Evolutionary conservation across 1,140 invertebrate genomes (phyloP).

Genomic region (Dryas iulia): DNA sequence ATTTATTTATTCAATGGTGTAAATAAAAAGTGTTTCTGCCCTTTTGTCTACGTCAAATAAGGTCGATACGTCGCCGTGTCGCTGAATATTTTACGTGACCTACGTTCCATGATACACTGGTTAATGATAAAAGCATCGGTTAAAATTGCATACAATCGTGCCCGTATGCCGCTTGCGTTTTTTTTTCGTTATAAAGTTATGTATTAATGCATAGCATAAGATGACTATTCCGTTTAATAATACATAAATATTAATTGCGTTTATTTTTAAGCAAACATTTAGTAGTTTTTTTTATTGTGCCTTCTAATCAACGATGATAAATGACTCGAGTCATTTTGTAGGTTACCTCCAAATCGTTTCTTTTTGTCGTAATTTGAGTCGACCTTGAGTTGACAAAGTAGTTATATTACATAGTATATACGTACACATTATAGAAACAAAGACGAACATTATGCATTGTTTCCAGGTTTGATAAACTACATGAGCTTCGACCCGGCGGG

Average conservation of each 20-base stretch:
- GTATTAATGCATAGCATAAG: neutral
- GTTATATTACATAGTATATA: neutral
- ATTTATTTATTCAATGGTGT: neutral
- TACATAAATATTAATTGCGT: neutral
- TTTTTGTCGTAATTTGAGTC: neutral
- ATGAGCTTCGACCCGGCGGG: constrained; percentile 87
- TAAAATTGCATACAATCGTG: neutral
- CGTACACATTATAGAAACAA: constrained; percentile 5
- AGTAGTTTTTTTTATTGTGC: neutral
- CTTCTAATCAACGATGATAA: neutral
- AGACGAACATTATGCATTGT: constrained; percentile 12
- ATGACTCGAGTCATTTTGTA: neutral
- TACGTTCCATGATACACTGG: neutral
- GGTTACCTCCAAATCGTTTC: neutral
- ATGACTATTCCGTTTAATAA: neutral
- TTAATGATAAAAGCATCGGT: neutral
- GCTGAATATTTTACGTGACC: neutral
- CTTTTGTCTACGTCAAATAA: neutral
- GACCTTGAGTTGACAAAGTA: neutral
- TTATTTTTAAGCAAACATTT: constrained; percentile 1
- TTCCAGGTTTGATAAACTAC: constrained; percentile 84
- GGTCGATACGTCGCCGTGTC: neutral
- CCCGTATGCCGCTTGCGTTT: neutral
- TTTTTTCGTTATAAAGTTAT: neutral
- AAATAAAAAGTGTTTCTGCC: neutral